phyloP scores from a whole-genome alignment of 2,113 vertebrate genomes.

The Irena cyanogastra region DNA sequence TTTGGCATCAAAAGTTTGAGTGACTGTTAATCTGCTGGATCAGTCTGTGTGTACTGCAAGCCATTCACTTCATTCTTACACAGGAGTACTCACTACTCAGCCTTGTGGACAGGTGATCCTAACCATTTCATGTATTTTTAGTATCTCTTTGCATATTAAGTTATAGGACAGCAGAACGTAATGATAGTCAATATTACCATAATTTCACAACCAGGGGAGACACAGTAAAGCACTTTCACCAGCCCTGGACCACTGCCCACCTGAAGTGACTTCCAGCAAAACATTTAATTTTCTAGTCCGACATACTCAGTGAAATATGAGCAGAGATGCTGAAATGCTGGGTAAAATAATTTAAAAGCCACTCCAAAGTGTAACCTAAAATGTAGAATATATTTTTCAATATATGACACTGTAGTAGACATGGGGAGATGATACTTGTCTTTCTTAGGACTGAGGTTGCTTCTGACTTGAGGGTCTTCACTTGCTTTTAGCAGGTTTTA shows the following conservation, averaged over 20 bases:
- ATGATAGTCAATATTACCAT: neutral
- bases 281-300: neutral
- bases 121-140: neutral
- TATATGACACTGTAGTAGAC: neutral
- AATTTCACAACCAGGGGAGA: neutral
- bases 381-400: neutral
- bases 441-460: neutral
- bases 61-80: neutral
- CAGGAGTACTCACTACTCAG: neutral
- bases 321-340: neutral
- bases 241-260: neutral
- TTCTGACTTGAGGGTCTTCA: neutral
- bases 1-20: neutral
- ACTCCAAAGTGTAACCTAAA: neutral
- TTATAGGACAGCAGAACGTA: neutral
- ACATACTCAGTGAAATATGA: neutral
- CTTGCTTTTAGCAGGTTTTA: neutral
- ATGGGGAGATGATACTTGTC: neutral
- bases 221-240: neutral
- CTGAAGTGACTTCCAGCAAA: neutral
- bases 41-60: neutral
- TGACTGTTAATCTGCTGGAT: neutral
- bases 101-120: neutral
- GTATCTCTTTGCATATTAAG: neutral
- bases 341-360: neutral